Evolutionary conservation across 37 sponge, comb jelly and placozoan species (phyloP).

Genomic region (Aplysina aerophoba): DNA sequence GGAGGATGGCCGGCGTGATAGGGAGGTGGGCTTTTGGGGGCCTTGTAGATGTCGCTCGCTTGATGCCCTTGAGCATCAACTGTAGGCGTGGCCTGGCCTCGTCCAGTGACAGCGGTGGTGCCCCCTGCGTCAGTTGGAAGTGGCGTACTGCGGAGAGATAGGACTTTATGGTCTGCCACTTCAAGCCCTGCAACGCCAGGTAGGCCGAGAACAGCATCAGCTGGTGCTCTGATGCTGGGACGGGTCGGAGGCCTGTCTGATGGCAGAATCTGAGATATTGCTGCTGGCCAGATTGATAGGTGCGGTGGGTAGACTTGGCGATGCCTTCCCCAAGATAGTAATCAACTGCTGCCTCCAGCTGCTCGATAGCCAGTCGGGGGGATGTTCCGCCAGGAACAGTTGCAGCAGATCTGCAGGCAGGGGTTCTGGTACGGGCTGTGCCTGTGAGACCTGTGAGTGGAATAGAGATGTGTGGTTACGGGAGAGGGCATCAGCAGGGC

Average conservation of each 20-base stretch:
- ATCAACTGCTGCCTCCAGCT: constrained; percentile 56
- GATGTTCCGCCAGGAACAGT: constrained; percentile 23
- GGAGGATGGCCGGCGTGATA: too few species aligned
- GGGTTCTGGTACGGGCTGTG: not conserved
- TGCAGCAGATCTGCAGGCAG: not conserved
- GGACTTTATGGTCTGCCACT: constrained; percentile 52
- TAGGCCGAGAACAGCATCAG: constrained; percentile 41
- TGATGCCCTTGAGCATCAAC: too few species aligned
- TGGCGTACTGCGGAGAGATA: constrained; percentile 59
- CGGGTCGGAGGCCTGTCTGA: constrained; percentile 33
- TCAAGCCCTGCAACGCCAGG: constrained; percentile 29
- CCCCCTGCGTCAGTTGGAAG: constrained; percentile 51
- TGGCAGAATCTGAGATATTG: constrained; percentile 41
- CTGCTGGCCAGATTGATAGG: constrained; percentile 43
- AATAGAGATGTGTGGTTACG: constrained; percentile 31
- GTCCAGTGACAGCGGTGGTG: too few species aligned
- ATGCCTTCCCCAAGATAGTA: not conserved
- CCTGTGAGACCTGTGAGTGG: not conserved
- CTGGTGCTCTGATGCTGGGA: constrained; percentile 43
- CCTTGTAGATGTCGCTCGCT: too few species aligned
- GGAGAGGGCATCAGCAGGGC: constrained; percentile 63
- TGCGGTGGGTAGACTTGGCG: constrained; percentile 51
- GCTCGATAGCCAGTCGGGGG: constrained; percentile 58
- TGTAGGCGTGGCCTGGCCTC: too few species aligned
- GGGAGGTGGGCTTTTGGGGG: too few species aligned